Base-by-base conservation (phyloP, 1,140 invertebrate species). In the Leptonema lineaticorne region DNA sequence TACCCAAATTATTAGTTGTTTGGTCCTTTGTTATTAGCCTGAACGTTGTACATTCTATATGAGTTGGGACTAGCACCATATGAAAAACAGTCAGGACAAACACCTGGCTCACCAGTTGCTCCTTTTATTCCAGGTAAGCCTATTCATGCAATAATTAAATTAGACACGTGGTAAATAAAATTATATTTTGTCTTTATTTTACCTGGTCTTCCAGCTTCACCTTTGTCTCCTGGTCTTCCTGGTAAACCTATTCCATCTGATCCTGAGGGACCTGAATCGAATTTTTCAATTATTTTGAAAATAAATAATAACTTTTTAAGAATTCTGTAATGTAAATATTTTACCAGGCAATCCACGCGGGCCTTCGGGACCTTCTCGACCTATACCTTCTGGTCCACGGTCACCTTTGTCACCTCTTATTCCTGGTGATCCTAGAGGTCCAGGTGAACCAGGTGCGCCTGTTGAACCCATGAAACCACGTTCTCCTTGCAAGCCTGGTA, bases 371-470 rank as follows among this genome's bases (percentile, higher is more conserved):
- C 90, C 90, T 78, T 89, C 89, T 2, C 86, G 69, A 0, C 89
- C 89, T 33, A 88, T 73, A 1, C 89, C 90, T 76, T 90, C 85
- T 0, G 78, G 77, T 1, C 90, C 90, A 75, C 86, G 76, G 6
- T 91, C 89, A 0, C 90, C 90, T 74, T 89, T 90, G 60, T 90
- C 89, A 0, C 90, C 90, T 70, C 85, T 83, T 73, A 87, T 85
- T 0, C 90, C 90, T 46, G 78, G 73, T 7, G 75, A 72, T 6
- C 90, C 90, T 8, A 79, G 75, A 11, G 77, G 78, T 22, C 90
- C 89, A 7, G 81, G 77, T 14, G 79, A 77, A 2, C 88, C 89
- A 22, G 82, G 77, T 9, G 84, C 80, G 18, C 89, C 89, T 0
- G 85, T 81, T 57, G 88, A 79, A 16, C 90, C 90, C 2, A 85